phyloP scores from a whole-genome alignment of 2,888 invertebrate species.

The Idaea dimidiata region DNA sequence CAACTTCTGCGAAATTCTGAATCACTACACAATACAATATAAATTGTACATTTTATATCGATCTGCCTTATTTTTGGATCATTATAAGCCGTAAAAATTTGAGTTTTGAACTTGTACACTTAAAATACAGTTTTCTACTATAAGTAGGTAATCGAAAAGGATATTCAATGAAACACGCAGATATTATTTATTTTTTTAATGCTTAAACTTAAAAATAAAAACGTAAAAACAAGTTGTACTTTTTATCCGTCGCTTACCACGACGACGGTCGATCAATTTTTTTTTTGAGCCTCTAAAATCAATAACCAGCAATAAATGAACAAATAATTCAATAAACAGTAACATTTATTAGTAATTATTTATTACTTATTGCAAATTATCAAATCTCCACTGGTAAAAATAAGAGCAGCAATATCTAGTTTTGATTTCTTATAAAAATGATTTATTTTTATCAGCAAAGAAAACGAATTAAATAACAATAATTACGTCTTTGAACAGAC shows the following conservation, averaged over 20 bases:
- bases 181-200: slow-evolving; percentile 16
- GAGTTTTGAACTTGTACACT: too few species aligned
- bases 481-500: slow-evolving; percentile 29
- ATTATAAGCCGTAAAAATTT: too few species aligned
- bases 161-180: not conserved
- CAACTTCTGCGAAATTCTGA: too few species aligned
- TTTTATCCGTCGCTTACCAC: slow-evolving; percentile 12
- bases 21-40: too few species aligned
- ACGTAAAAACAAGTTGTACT: slow-evolving; percentile 27
- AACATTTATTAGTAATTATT: not conserved
- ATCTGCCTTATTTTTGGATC: too few species aligned
- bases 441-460: slow-evolving; percentile 17
- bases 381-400: not conserved
- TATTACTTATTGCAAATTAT: slow-evolving; percentile 1
- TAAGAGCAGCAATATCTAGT: not conserved
- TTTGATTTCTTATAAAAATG: not conserved
- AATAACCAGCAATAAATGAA: not conserved
- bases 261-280: not conserved
- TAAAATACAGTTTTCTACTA: too few species aligned
- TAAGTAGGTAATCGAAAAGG: too few species aligned
- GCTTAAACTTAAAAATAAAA: slow-evolving; percentile 25
- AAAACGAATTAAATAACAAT: slow-evolving; percentile 14
- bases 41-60: too few species aligned
- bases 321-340: not conserved
- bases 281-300: not conserved